A percentile compares a stretch with the other conserved stretches of the same genome.
Evolutionary conservation across 1,140 invertebrate species (phyloP).

Genomic region (Mesaphorura yosii): DNA sequence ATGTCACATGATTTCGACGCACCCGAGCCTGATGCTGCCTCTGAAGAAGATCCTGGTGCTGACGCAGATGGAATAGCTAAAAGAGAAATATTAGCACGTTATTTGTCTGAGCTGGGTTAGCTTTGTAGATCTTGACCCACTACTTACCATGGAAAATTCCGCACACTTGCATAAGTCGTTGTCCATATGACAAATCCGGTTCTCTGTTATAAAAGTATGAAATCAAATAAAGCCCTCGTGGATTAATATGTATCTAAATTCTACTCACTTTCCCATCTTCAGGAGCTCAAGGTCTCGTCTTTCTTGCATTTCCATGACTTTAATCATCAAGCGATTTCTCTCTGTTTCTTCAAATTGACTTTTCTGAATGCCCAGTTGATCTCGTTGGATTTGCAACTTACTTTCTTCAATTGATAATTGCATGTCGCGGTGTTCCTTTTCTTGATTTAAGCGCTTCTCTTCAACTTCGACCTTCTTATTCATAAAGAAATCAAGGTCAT

Average conservation of each 20-base stretch:
- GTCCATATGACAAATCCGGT: background rate
- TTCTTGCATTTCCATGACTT: background rate
- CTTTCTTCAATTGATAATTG: too few species aligned
- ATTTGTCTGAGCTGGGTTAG: background rate
- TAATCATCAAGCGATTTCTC: background rate
- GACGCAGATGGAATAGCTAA: background rate
- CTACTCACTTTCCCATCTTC: background rate
- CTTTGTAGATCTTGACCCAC: background rate
- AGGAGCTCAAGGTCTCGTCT: background rate
- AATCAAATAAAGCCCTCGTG: background rate
- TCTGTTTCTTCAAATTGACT: background rate
- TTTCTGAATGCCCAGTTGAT: background rate
- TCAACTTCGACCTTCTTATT: background rate
- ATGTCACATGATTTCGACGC: background rate
- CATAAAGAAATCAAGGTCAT: background rate
- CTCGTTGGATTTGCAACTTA: too few species aligned
- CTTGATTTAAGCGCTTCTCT: background rate
- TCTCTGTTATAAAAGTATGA: background rate
- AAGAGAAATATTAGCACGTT: too few species aligned
- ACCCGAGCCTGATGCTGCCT: background rate
- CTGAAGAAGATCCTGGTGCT: background rate
- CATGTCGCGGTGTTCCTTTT: background rate
- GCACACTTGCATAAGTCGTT: background rate
- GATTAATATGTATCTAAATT: background rate
- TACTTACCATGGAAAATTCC: background rate